Percentiles rank a stretch among this genome's conserved stretches.
Evolutionary conservation across 2,113 vertebrate species (phyloP).

Genomic region (Pavo muticus): DNA sequence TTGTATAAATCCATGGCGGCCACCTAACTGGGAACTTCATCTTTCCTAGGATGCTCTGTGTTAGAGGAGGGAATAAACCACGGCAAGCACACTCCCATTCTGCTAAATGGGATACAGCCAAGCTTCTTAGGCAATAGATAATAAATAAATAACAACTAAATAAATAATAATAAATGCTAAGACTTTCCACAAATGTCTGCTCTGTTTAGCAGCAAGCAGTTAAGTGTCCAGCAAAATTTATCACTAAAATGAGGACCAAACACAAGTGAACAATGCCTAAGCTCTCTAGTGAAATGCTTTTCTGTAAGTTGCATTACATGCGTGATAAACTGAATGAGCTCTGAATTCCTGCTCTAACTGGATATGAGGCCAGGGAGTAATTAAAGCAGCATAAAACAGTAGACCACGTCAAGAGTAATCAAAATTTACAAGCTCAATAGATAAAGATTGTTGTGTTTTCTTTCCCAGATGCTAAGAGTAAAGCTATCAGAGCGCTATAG

Average conservation of each 20-base stretch:
- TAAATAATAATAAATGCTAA: not conserved
- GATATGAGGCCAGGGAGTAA: conserved; percentile 58
- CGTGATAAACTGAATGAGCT: conserved; percentile 47
- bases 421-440: conserved; percentile 51
- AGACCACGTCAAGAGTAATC: conserved; percentile 50
- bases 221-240: conserved; percentile 21
- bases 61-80: not conserved
- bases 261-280: conserved; percentile 53
- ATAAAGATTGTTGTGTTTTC: conserved; percentile 13
- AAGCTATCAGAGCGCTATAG: conserved; percentile 27
- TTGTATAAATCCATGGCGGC: not conserved
- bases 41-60: not conserved
- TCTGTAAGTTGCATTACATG: conserved; percentile 37
- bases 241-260: conserved; percentile 58
- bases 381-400: conserved; percentile 54
- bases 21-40: not conserved
- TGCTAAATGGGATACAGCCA: accelerated
- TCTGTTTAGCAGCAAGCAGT: not conserved
- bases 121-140: not conserved
- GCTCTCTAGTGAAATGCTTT: conserved; percentile 67
- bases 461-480: not conserved
- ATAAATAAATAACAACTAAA: not conserved
- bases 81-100: not conserved
- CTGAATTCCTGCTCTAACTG: conserved; percentile 45
- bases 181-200: conserved; percentile 64